Conservation (phyloP, 2,797 vertebrate species). For the Rhabdomys pumilio region DNA sequence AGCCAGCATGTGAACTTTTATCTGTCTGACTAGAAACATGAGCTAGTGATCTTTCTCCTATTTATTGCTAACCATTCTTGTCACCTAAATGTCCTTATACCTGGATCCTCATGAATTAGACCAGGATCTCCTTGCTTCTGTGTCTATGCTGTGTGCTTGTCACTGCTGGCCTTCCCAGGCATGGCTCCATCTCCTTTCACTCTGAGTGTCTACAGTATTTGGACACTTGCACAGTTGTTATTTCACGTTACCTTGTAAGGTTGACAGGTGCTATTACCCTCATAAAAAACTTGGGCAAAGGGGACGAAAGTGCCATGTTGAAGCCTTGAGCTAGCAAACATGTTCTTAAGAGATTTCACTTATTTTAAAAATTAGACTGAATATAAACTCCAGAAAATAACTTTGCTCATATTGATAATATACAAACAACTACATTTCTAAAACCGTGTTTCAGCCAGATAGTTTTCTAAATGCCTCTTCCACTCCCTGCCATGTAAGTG, state of each 20-base stretch:
- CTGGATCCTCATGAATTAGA: not conserved
- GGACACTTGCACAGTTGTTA: not conserved
- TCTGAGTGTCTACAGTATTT: conserved; percentile 19
- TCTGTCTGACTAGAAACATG: not conserved
- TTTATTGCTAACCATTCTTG: not conserved
- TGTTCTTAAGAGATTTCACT: not conserved
- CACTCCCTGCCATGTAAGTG: not conserved
- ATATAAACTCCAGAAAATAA: conserved; percentile 14
- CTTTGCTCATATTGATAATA: not conserved
- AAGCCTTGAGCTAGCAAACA: not conserved
- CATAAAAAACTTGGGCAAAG: not conserved
- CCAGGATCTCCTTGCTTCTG: not conserved
- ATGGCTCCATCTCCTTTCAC: not conserved
- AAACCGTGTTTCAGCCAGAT: not conserved
- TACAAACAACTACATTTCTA: not conserved
- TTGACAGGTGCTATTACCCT: not conserved
- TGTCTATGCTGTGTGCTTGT: not conserved
- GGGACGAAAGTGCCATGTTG: not conserved
- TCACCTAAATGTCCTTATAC: not conserved
- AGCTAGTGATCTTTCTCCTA: not conserved
- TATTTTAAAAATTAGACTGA: conserved; percentile 29
- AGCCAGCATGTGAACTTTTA: not conserved
- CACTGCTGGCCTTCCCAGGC: not conserved
- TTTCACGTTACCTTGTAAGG: conserved; percentile 1
- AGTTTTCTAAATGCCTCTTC: not conserved